These are phyloP conservation scores for Leptinotarsa undecemlineata DNA, from an alignment of 1,140 invertebrate genomes.

Conservation along the genomic window DNA sequence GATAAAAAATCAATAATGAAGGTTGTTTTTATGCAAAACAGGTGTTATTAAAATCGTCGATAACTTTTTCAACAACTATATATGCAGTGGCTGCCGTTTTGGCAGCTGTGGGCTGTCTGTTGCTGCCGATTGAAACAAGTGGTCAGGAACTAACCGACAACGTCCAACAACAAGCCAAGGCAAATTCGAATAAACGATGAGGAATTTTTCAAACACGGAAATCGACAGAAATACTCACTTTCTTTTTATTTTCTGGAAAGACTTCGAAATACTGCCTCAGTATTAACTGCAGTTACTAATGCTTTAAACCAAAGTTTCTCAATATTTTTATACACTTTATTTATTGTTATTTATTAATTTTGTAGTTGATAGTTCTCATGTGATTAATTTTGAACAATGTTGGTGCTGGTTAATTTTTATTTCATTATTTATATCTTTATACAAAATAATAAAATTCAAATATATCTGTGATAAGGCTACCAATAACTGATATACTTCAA, in stretches of 20 bases:
- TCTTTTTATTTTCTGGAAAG: neutral
- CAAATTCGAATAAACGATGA: neutral
- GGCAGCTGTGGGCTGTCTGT: conserved; percentile 73
- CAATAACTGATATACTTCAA: no score
- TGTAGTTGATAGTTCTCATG: neutral
- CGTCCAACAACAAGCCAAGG: conserved; percentile 23
- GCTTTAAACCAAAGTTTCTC: conserved; percentile 26
- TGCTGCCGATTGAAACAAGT: conserved; percentile 80
- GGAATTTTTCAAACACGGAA: no score
- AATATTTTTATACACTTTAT: conserved; percentile 13
- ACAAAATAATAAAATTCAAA: neutral
- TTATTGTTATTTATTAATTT: conserved; percentile 14
- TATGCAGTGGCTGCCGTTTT: conserved; percentile 75
- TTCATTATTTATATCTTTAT: neutral
- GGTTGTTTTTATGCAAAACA: conserved; percentile 48
- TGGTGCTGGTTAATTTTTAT: conserved; percentile 13
- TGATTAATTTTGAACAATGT: conserved; percentile 9
- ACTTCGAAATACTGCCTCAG: conserved; percentile 7
- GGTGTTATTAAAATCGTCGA: conserved; percentile 72
- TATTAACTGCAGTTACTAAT: conserved; percentile 21
- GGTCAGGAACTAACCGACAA: conserved; percentile 69
- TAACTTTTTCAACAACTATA: conserved; percentile 71
- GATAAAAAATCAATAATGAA: conserved; percentile 18
- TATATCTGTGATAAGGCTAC: no score
- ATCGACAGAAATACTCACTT: neutral